Evolutionary conservation across 1,140 invertebrate genomes (phyloP), one percentile per base, ranked within the genome.

Genomic region (Muscidifurax raptorellus): DNA sequence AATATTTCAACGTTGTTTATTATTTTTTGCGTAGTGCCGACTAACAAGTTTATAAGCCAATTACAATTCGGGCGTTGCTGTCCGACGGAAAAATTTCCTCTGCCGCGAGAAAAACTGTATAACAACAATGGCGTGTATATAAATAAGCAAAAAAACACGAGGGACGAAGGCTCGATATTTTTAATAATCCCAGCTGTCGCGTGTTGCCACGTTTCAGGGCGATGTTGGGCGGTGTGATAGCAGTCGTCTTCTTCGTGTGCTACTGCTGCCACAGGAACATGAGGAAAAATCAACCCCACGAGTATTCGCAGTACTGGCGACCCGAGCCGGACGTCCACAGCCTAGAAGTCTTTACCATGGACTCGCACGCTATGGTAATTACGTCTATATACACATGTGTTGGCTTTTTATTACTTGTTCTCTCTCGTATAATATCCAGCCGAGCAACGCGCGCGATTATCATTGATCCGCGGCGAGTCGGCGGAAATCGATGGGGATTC

Each of bases 221-320:
- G 44, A 95, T 95, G 94, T 91, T 95, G 83, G 94, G 94, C 88
- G 94, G 94, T 72, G 93, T 95, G 84, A 94, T 95, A 47, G 92
- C 95, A 83, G 93, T 95, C 74, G 92, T 95, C 86, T 93, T 95
- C 87, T 91, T 95, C 27, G 92, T 95, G 85, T 95, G 95, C 88
- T 95, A 95, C 90, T 95, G 95, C 91, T 95, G 95, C 87, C 94
- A 95, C 91, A 94, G 94, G 89, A 95, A 94, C 87, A 94, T 94
- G 85, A 93, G 94, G 86, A 95, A 95, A 89, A 92, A 94, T 79
- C 93, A 94, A 89, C 93, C 94, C 25, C 93, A 93, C 76, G 94
- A 95, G 87, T 92, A 94, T 83, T 93, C 94, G 78, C 93, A 93
- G 77, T 94, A 94, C 86, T 95, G 94, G 94, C 89, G 94, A 84